Evolutionary conservation across 2,888 invertebrate species (phyloP).

Genomic region (Artemia sp.): DNA sequence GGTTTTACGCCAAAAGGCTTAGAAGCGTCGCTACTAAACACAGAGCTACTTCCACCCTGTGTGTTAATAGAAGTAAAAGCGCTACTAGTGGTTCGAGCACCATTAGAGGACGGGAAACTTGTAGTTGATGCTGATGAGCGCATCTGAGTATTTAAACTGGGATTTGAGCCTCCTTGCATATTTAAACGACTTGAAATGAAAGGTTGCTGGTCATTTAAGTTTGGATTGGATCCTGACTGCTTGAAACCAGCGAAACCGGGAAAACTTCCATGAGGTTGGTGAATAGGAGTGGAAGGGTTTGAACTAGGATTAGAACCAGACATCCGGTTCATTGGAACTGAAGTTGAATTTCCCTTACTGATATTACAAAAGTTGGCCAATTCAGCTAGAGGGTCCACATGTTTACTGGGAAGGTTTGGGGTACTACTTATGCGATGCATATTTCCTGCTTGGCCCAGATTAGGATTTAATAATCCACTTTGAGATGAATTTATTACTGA

Average conservation of each 20-base stretch:
- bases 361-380: conserved; percentile 35
- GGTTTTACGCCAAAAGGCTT: conserved; percentile 28
- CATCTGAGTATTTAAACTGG: conserved; percentile 9
- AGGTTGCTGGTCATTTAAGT: background rate
- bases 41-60: conserved; percentile 22
- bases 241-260: background rate
- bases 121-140: background rate
- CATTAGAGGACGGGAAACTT: background rate
- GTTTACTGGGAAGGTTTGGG: conserved; percentile 38
- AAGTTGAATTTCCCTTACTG: background rate
- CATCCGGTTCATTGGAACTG: conserved; percentile 10
- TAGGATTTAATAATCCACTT: conserved; percentile 15
- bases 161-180: background rate
- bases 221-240: conserved; percentile 9
- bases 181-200: background rate
- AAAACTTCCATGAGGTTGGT: background rate
- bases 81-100: background rate
- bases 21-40: conserved; percentile 24
- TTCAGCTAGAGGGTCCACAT: conserved; percentile 54
- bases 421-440: conserved; percentile 37
- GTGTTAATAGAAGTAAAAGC: background rate
- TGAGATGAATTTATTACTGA: conserved; percentile 14
- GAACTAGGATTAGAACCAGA: conserved; percentile 1
- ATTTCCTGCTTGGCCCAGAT: background rate
- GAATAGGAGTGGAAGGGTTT: background rate